Percentiles rank a stretch among this genome's conserved stretches.
Evolutionary conservation across 2,113 vertebrate genomes (phyloP).

Genomic region (Saiga tatarica): DNA sequence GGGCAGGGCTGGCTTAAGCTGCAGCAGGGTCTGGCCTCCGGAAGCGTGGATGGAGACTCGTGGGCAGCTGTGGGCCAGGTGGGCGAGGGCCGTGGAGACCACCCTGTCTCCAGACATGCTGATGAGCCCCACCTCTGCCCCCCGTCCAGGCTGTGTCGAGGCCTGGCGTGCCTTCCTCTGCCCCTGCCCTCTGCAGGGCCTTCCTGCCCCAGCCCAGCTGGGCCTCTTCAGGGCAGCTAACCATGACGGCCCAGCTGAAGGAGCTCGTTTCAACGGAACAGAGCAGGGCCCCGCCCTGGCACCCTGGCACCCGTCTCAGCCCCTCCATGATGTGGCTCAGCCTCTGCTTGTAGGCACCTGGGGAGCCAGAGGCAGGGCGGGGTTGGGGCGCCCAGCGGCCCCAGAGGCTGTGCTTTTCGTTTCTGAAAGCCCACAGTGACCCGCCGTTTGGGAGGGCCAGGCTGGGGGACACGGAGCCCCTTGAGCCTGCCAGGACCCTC

Average conservation of each 20-base stretch:
- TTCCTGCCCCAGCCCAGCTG: not conserved
- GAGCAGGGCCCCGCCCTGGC: not conserved
- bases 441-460: not conserved
- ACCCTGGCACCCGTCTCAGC: not conserved
- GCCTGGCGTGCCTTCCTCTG: accelerated
- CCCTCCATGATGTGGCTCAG: not conserved
- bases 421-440: not conserved
- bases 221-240: not conserved
- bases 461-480: not conserved
- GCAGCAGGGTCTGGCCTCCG: not conserved
- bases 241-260: not conserved
- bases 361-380: not conserved
- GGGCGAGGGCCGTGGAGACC: not conserved
- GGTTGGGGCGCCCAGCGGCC: not conserved
- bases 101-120: too few relatives aligned
- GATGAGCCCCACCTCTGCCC: accelerated
- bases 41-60: not conserved
- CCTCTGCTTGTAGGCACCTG: not conserved
- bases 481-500: not conserved
- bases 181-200: not conserved
- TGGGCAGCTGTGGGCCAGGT: not conserved
- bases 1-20: not conserved
- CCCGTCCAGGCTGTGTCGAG: accelerated
- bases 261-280: not conserved
- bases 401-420: accelerated